Percentiles rank a stretch among this genome's conserved stretches.
phyloP scores from a whole-genome alignment of 1,140 invertebrate genomes.

The Sitodiplosis mosellana region DNA sequence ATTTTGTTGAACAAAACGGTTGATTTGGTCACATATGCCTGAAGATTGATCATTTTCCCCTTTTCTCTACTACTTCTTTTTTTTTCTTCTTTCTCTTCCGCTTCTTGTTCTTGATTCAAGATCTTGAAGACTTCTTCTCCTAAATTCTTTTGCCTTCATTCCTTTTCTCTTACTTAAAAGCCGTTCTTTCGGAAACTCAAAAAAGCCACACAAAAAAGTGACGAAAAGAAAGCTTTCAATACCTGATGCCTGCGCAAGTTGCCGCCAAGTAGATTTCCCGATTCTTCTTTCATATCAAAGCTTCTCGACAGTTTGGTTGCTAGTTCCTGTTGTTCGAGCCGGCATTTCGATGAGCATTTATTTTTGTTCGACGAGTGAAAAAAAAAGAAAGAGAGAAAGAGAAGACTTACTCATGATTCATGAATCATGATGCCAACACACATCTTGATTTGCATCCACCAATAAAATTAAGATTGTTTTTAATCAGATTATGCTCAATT shows the following conservation, averaged over 20 bases:
- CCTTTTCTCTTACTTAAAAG: too few relatives aligned
- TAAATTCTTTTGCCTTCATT: too few relatives aligned
- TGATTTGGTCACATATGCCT: too few relatives aligned
- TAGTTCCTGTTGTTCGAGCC: constrained; percentile 39
- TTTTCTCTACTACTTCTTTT: too few relatives aligned
- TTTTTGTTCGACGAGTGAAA: too few relatives aligned
- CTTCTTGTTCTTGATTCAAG: too few relatives aligned
- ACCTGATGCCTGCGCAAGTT: constrained; percentile 30
- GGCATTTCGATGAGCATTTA: neutral
- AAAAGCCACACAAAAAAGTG: neutral
- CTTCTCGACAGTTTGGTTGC: constrained; percentile 65
- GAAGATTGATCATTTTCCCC: too few relatives aligned
- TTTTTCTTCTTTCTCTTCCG: too few relatives aligned
- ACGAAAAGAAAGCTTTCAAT: neutral
- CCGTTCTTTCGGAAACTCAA: too few relatives aligned
- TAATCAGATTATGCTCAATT: neutral
- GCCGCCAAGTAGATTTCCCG: constrained; percentile 47
- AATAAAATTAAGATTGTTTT: too few relatives aligned
- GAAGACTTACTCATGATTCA: neutral
- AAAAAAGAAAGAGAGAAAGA: neutral
- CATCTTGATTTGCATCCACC: neutral
- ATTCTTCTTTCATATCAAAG: constrained; percentile 72
- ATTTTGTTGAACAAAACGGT: too few relatives aligned
- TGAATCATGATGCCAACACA: neutral
- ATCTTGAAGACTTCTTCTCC: too few relatives aligned